Base-by-base conservation (phyloP, 2,113 vertebrate species). In the Hypanus sabinus region DNA sequence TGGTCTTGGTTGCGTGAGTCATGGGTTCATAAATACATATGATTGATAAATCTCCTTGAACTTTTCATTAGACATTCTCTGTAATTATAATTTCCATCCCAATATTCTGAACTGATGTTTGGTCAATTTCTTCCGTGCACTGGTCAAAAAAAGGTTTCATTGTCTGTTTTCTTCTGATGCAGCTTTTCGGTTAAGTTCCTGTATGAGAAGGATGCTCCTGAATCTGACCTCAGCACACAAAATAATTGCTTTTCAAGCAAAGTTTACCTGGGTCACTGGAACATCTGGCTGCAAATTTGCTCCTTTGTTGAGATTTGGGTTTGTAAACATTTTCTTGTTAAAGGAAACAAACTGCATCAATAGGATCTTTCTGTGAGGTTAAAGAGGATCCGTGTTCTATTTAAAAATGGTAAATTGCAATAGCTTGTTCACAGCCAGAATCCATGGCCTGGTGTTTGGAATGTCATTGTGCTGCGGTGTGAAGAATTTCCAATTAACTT, bases 321-420 rank as follows among this genome's bases (percentile, higher is more conserved):
- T 65, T 46, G 70, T 93, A 93, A 93, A 93, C 91, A 93, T 93
- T 93, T 93, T 93, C 68, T 93, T 36, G 33, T 93, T 93, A 93
- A 93, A 93, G 46, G 91, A 73, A 93, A 93, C 65, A 73, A 93
- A 75, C 91, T 27, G 38, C 68, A 93, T 93, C 91, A 73, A 73
- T 93, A 46, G 24, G 68, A 93, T 93, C 70, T 73, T 73, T 46
- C 68, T 33, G 60, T 14, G 91, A 93, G 91, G 91, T 93, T 93
- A 93, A 93, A 93, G 60, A 93, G 36, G 70, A 27, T 36, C 70
- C 71, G 70, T 55, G 70, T 73, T 93, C 70, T 93, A 73, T 73
- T 93, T 55, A 93, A 71, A 93, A 75, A 93, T 73, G 38, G 70
- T 55, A 93, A 73, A 93, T 73, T 73, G 91, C 9, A 73, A 93